Conservation (phyloP, 92 coral and sea anemone genomes). For the Epizoanthus fatuus region DNA sequence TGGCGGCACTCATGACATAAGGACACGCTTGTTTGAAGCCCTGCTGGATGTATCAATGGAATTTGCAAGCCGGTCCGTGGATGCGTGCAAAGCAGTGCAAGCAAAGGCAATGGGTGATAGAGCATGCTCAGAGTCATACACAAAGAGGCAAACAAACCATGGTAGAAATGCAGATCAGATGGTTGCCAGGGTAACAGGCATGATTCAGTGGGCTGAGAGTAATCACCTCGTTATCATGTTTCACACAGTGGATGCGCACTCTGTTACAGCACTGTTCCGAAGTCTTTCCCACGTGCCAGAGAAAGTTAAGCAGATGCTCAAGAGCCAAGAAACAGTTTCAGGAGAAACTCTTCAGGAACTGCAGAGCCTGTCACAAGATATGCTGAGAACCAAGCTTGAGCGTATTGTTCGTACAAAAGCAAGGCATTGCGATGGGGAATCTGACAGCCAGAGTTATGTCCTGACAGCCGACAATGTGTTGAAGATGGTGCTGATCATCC, state of each 20-base stretch:
- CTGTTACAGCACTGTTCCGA: conserved; percentile 83
- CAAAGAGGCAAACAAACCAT: background rate
- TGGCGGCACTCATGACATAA: conserved; percentile 65
- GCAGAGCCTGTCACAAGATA: conserved; percentile 53
- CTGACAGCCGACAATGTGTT: conserved; percentile 88
- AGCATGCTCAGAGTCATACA: conserved; percentile 1
- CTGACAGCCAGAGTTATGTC: conserved; percentile 62
- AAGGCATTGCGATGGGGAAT: background rate
- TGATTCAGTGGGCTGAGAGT: conserved; percentile 90
- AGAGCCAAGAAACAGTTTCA: conserved; percentile 67
- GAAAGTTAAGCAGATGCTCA: conserved; percentile 63
- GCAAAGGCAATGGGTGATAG: conserved; percentile 48
- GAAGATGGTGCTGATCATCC: conserved; percentile 88
- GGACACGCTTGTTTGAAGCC: conserved; percentile 76
- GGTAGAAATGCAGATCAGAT: conserved; percentile 71
- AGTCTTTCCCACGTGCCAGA: conserved; percentile 65
- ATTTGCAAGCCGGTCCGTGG: conserved; percentile 78
- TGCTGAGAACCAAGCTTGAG: conserved; percentile 69
- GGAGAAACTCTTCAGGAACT: conserved; percentile 39
- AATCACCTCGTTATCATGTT: conserved; percentile 85
- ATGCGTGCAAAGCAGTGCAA: conserved; percentile 63
- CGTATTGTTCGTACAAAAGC: conserved; percentile 63
- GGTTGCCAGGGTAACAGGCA: conserved; percentile 83
- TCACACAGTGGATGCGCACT: conserved; percentile 66
- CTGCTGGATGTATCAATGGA: conserved; percentile 77